Evolutionary conservation across 2,113 vertebrate genomes (phyloP).

Genomic region (Corythornis cristatus): DNA sequence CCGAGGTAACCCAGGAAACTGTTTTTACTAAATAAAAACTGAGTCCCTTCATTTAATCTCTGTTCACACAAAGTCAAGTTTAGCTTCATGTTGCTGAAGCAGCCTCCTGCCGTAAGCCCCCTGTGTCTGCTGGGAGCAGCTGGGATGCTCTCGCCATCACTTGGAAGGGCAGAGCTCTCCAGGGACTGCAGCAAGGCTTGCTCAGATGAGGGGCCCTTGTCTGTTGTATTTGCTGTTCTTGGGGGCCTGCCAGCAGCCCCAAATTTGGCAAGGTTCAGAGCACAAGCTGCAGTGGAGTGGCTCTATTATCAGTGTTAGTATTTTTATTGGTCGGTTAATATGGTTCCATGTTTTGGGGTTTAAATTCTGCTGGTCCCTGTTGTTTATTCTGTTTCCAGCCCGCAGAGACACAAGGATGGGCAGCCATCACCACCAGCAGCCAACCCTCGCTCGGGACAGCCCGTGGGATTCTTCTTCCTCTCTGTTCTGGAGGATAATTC

Average conservation of each 20-base stretch:
- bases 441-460: background rate
- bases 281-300: background rate
- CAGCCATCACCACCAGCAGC: background rate
- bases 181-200: background rate
- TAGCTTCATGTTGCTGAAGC: background rate
- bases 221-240: conserved; percentile 53
- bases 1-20: conserved; percentile 71
- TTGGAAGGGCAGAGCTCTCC: background rate
- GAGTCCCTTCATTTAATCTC: conserved; percentile 46
- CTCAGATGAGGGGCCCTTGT: conserved; percentile 57
- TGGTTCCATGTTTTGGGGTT: background rate
- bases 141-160: background rate
- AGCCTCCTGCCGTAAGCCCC: background rate
- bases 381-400: background rate
- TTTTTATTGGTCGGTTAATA: conserved; percentile 30
- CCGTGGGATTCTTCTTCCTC: background rate
- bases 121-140: background rate
- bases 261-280: conserved; percentile 55
- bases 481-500: background rate
- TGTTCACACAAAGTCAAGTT: background rate
- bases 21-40: conserved; percentile 70
- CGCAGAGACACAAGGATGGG: background rate
- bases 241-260: conserved; percentile 51
- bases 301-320: conserved; percentile 40
- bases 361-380: conserved; percentile 3